Evolutionary conservation across 1,140 invertebrate species (phyloP).

Genomic region (Calliopsis andreniformis): DNA sequence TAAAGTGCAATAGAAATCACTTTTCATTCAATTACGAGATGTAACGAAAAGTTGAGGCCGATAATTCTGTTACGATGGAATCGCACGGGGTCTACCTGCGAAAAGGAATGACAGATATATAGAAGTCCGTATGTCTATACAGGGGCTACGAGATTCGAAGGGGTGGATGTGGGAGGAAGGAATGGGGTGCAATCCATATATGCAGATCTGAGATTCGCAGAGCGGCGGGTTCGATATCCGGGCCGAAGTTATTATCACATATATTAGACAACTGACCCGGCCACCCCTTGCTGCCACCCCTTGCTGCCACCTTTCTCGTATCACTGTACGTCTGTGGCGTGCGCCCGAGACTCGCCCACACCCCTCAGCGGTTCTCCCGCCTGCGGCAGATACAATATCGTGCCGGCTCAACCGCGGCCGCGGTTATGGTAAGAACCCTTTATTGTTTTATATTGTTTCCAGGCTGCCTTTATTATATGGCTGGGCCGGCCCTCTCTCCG

Average conservation of each 20-base stretch:
- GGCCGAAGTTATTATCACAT: conserved; percentile 77
- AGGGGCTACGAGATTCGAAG: not conserved
- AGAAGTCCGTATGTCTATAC: not conserved
- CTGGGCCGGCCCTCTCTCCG: conserved; percentile 3
- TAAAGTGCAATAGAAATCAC: conserved; percentile 1
- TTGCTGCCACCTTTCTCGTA: conserved; percentile 43
- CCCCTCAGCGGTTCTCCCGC: conserved; percentile 7
- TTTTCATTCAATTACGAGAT: conserved; percentile 20
- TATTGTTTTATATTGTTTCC: conserved; percentile 78
- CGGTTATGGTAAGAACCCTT: conserved; percentile 74
- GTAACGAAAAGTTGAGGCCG: not conserved
- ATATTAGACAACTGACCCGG: conserved; percentile 76
- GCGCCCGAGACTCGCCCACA: conserved; percentile 2
- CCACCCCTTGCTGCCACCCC: conserved; percentile 35
- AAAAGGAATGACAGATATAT: not conserved
- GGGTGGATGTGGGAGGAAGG: not conserved
- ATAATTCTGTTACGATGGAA: no score
- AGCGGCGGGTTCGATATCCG: conserved; percentile 66
- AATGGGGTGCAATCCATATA: conserved; percentile 71
- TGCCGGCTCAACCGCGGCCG: conserved; percentile 47
- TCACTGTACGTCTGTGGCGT: conserved; percentile 24
- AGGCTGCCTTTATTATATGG: conserved; percentile 57
- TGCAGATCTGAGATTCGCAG: conserved; percentile 74
- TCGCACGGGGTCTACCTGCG: not conserved
- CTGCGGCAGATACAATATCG: conserved; percentile 71